Evolutionary conservation across 2,113 vertebrate genomes (phyloP).

Genomic region (Natator depressus): DNA sequence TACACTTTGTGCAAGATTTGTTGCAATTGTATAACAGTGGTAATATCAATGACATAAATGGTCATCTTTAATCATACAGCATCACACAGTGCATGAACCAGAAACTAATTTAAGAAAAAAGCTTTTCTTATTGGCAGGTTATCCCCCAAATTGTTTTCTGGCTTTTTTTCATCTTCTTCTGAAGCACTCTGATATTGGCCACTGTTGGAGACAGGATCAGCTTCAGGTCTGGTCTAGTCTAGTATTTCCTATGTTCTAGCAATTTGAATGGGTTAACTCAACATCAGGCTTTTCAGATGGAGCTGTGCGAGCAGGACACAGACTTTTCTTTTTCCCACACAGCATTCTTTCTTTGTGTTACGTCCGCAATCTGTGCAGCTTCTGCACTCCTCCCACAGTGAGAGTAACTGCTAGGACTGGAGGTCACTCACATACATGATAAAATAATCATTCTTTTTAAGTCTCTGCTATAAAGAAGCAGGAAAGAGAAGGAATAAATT

Average conservation of each 20-base stretch:
- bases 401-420: constrained; percentile 46
- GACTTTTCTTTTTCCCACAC: constrained; percentile 3
- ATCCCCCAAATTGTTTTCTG: neutral
- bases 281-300: neutral
- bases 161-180: neutral
- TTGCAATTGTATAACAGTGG: too few species aligned
- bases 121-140: neutral
- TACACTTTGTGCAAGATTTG: too few species aligned
- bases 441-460: constrained; percentile 57
- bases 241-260: neutral
- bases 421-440: constrained; percentile 39
- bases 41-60: too few species aligned
- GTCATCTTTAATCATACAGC: too few species aligned
- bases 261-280: neutral
- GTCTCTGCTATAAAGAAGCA: neutral
- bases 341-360: neutral
- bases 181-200: neutral
- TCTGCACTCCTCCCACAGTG: constrained; percentile 24
- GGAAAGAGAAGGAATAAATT: neutral
- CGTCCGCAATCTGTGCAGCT: neutral
- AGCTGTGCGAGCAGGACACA: neutral
- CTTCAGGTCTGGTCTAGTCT: neutral
- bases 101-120: neutral
- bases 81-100: neutral
- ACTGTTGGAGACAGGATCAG: neutral